Base-by-base conservation (phyloP, 2,113 vertebrate genomes). In the Chitala chitala region DNA sequence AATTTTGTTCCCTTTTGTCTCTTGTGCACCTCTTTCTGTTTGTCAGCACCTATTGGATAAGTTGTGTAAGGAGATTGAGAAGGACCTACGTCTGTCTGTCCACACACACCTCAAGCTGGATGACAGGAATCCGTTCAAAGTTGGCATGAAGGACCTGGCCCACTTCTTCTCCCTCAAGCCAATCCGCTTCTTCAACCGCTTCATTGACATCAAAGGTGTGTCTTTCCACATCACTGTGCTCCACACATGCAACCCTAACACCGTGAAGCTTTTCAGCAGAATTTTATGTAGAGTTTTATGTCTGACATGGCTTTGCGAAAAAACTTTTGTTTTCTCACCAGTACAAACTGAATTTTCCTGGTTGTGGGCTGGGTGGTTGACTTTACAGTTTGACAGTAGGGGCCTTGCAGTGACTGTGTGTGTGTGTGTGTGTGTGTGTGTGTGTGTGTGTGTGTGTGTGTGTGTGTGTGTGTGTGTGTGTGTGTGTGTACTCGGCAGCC, bases 21-120 rank as follows among this genome's bases (percentile, higher is more conserved):
- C 24, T 2, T 4, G 5, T 36, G 53, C 3, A 12, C 55, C 20
- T 44, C 24, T n/a, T 36, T 26, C 20, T 63, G 2, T 61, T 31
- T 63, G 22, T 40, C 64, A 98, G 96, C 95, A 96, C 79, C 84
- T 99, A 77, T 84, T 99, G 82, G 93, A 99, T 80, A 98, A 96
- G 76, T 88, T 99, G 63, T 99, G 96, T 86, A 98, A 98, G 84
- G 97, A 99, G 86, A 98, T 99, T 13, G 97, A 99, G 86, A 99
- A 99, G 77, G 97, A 99, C 77, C 84, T 99, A 51, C 94, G 96
- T 36, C 93, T 99, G 2, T 99, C 96, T 24, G 97, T 99, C 69
- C 97, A 98, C 80, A 99, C 95, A 0, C 97, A 99, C 74, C 87
- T 99, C 66, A 98, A 99, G 76, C 87, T 99, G 64, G 97, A 98